These are phyloP conservation scores for Shargacucullia verbasci DNA, from an alignment of 2,888 invertebrate genomes.

Conservation along the genomic window DNA sequence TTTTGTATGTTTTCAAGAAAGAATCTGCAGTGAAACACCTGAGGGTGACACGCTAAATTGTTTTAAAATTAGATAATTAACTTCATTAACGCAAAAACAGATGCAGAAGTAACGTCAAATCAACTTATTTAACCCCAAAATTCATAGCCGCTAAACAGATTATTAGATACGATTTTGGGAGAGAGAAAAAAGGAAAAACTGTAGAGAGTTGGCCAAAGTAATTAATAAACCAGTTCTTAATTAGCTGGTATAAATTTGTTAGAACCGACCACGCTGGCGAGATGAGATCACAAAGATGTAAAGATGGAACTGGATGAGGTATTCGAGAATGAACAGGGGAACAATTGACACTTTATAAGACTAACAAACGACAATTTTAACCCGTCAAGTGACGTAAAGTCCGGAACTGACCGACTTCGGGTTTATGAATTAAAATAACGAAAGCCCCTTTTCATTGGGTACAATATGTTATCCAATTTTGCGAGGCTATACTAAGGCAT, in stretches of 20 bases:
- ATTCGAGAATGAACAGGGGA: neutral
- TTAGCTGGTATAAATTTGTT: slow-evolving; percentile 75
- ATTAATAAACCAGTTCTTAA: slow-evolving; percentile 83
- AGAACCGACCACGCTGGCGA: slow-evolving; percentile 60
- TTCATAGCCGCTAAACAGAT: slow-evolving; percentile 44
- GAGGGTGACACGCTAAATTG: slow-evolving; percentile 5
- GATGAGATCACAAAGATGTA: slow-evolving; percentile 32
- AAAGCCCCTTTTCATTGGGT: no score
- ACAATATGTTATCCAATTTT: no score
- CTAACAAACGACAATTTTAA: no score
- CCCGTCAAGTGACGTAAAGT: no score
- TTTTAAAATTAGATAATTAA: slow-evolving; percentile 9
- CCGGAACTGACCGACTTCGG: no score
- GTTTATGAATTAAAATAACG: no score
- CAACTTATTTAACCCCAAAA: slow-evolving; percentile 25
- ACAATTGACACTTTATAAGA: no score
- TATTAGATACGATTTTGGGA: slow-evolving; percentile 52
- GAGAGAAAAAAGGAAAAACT: slow-evolving; percentile 49
- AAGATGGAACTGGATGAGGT: slow-evolving; percentile 22
- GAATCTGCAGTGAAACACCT: neutral
- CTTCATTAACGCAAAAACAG: neutral
- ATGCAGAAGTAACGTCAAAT: slow-evolving; percentile 26
- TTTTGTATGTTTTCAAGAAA: no score
- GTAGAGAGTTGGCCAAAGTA: slow-evolving; percentile 63
- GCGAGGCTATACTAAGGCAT: no score